phyloP scores from a whole-genome alignment of 2,797 vertebrate species.

The Urocyon cinereoargenteus region DNA sequence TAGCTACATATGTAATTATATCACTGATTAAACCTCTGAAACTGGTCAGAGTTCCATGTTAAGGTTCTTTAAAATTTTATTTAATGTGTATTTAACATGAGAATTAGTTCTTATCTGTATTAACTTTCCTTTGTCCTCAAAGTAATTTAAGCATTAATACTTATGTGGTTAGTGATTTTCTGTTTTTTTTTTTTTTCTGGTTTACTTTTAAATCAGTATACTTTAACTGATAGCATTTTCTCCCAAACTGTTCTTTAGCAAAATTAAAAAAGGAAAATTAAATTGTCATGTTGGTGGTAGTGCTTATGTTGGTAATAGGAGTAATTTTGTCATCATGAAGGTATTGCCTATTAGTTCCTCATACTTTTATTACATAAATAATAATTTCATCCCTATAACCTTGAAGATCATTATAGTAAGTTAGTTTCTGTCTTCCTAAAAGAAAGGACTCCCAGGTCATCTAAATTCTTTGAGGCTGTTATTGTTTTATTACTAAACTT shows the following conservation, averaged over 20 bases:
- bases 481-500: slow-evolving; percentile 85
- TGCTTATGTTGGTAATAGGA: slow-evolving; percentile 83
- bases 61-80: slow-evolving; percentile 18
- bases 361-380: slow-evolving; percentile 85
- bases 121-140: background rate
- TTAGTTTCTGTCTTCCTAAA: slow-evolving; percentile 82
- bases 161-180: slow-evolving; percentile 30
- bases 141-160: slow-evolving; percentile 49
- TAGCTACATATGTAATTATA: slow-evolving; percentile 39
- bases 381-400: slow-evolving; percentile 87
- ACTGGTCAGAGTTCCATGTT: slow-evolving; percentile 21
- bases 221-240: background rate
- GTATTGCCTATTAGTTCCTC: slow-evolving; percentile 85
- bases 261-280: slow-evolving; percentile 69
- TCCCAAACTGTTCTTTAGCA: slow-evolving; percentile 84
- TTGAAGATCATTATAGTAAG: slow-evolving; percentile 84
- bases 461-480: slow-evolving; percentile 86
- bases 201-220: slow-evolving; percentile 21
- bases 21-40: slow-evolving; percentile 57
- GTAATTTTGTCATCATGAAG: slow-evolving; percentile 85
- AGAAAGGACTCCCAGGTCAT: slow-evolving; percentile 85
- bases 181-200: background rate
- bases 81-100: slow-evolving; percentile 27
- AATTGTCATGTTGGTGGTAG: slow-evolving; percentile 67
- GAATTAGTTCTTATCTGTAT: background rate